These are phyloP conservation scores for Xenopus tropicalis DNA, from an alignment of 2,113 vertebrate species.

Conservation along the genomic window UCB_Xtro_10.0 CM004444.2:84370501-84371000, in stretches of 20 bases:
- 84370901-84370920: conserved; percentile 38
- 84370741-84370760: background rate
- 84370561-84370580: no score
- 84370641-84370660: no score
- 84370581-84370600: no score
- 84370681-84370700: background rate
- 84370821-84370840: conserved; percentile 40
- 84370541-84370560: no score
- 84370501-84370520: no score
- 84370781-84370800: conserved; percentile 5
- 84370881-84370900: conserved; percentile 45
- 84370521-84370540: no score
- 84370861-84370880: conserved; percentile 40
- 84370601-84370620: no score
- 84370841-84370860: conserved; percentile 41
- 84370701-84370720: background rate
- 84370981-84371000: conserved; percentile 40
- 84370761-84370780: background rate
- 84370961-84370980: conserved; percentile 29
- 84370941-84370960: conserved; percentile 42
- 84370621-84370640: no score
- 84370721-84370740: background rate
- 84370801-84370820: conserved; percentile 39
- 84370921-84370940: conserved; percentile 43
- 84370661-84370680: background rate